A percentile compares a stretch with the other conserved stretches of the same genome.
phyloP scores from a whole-genome alignment of 1,140 invertebrate species.

The Platyscapa corneri region DNA sequence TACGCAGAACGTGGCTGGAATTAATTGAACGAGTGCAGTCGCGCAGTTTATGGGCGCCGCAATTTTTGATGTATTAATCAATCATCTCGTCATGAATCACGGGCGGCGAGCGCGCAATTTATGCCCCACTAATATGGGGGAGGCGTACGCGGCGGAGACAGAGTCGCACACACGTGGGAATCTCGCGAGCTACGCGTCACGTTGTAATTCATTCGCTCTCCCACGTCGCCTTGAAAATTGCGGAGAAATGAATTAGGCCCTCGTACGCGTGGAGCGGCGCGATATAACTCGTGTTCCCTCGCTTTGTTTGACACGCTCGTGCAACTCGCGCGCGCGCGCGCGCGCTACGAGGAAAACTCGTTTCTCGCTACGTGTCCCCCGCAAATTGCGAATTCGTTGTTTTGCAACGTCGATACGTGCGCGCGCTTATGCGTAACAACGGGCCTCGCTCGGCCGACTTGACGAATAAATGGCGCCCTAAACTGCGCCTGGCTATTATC shows the following conservation, averaged over 20 bases:
- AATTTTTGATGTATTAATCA: slow-evolving; percentile 43
- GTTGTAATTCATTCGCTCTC: slow-evolving; percentile 27
- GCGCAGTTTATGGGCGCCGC: not conserved
- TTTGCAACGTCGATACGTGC: slow-evolving; percentile 12
- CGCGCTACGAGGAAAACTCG: not conserved
- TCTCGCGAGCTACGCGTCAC: not conserved
- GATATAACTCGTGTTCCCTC: not conserved
- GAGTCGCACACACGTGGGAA: slow-evolving; percentile 14
- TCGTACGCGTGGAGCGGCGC: not conserved
- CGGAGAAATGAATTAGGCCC: slow-evolving; percentile 21
- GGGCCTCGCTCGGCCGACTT: not conserved
- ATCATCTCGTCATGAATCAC: slow-evolving; percentile 41
- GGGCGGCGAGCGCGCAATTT: slow-evolving; percentile 15
- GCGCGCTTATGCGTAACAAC: not conserved
- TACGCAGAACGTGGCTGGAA: not conserved
- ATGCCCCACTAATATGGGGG: not conserved
- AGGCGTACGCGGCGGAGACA: not conserved
- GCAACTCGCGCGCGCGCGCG: not conserved
- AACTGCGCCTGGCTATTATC: slow-evolving; percentile 4
- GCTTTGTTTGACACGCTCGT: slow-evolving; percentile 6
- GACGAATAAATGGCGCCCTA: slow-evolving; percentile 9
- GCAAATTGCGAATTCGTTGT: slow-evolving; percentile 30
- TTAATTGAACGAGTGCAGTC: slow-evolving; percentile 12
- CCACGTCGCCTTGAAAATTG: slow-evolving; percentile 38
- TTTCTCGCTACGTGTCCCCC: slow-evolving; percentile 9